Evolutionary conservation across 2,888 invertebrate species (phyloP).

Genomic region (Apodemia zela): DNA sequence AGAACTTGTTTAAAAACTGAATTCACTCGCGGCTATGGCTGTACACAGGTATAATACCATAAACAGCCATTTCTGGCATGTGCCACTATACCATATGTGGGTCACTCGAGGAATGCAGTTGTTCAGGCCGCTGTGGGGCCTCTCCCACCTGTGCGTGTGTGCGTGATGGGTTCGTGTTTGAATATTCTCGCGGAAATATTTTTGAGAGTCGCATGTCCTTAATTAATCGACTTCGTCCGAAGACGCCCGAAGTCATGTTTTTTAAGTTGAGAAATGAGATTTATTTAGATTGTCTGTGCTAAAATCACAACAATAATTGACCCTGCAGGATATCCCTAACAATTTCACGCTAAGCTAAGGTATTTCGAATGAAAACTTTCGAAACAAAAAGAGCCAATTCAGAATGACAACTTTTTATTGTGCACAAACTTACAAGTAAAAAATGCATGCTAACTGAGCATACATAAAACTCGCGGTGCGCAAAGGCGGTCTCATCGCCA

Average conservation of each 20-base stretch:
- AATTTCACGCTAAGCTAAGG: too few species aligned
- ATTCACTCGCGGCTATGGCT: not conserved
- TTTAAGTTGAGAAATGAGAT: too few species aligned
- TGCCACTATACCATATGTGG: slow-evolving; percentile 56
- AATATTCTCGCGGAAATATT: slow-evolving; percentile 15
- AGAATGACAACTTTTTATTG: too few species aligned
- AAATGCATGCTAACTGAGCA: too few species aligned
- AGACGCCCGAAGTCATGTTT: not conserved
- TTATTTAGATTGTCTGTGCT: too few species aligned
- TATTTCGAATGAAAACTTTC: too few species aligned
- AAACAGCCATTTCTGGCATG: slow-evolving; percentile 36
- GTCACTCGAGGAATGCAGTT: slow-evolving; percentile 72
- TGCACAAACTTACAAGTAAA: too few species aligned
- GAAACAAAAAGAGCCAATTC: too few species aligned
- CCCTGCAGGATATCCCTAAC: too few species aligned
- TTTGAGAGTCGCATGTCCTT: not conserved
- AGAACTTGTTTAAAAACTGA: not conserved
- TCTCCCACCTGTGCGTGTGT: slow-evolving; percentile 57
- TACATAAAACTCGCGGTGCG: too few species aligned
- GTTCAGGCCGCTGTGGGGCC: slow-evolving; percentile 69
- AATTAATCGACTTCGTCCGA: not conserved
- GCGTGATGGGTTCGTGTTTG: slow-evolving; percentile 5
- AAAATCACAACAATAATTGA: too few species aligned
- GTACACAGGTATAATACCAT: slow-evolving; percentile 15
- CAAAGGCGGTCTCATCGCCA: too few species aligned